Percentiles rank a stretch among this genome's conserved stretches.
Conservation (phyloP, 1,140 invertebrate genomes). For the Leptopilina boulardi region DNA sequence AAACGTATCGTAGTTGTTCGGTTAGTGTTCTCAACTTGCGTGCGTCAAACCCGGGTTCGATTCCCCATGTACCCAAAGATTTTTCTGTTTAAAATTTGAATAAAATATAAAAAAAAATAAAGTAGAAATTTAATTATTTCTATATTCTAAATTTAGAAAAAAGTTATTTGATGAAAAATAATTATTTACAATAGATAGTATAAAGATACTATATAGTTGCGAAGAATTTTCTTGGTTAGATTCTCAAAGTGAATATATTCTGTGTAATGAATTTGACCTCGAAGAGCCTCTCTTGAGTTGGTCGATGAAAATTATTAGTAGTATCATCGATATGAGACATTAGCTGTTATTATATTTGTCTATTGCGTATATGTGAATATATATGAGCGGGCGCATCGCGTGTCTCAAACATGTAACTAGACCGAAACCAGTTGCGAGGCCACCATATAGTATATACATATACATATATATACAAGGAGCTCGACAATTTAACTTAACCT, state of each 20-base stretch:
- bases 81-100: too few species aligned
- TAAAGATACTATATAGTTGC: too few species aligned
- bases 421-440: conserved; percentile 61
- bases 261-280: conserved; percentile 54
- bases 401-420: conserved; percentile 63
- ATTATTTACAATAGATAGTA: neutral
- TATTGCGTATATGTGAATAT: conserved; percentile 44
- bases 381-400: conserved; percentile 54
- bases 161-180: neutral
- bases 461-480: conserved; percentile 52
- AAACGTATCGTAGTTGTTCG: too few species aligned
- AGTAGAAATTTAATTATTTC: too few species aligned
- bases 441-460: too few species aligned
- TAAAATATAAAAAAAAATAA: too few species aligned
- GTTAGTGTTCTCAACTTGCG: too few species aligned
- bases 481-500: conserved; percentile 67
- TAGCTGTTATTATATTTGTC: conserved; percentile 48
- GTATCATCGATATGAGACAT: conserved; percentile 46
- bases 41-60: too few species aligned
- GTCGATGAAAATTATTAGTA: conserved; percentile 54
- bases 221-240: neutral
- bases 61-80: too few species aligned
- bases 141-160: too few species aligned
- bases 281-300: conserved; percentile 39
- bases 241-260: conserved; percentile 17